phyloP scores from a whole-genome alignment of 2,797 vertebrate species.

The Lepus oiostolus region DNA sequence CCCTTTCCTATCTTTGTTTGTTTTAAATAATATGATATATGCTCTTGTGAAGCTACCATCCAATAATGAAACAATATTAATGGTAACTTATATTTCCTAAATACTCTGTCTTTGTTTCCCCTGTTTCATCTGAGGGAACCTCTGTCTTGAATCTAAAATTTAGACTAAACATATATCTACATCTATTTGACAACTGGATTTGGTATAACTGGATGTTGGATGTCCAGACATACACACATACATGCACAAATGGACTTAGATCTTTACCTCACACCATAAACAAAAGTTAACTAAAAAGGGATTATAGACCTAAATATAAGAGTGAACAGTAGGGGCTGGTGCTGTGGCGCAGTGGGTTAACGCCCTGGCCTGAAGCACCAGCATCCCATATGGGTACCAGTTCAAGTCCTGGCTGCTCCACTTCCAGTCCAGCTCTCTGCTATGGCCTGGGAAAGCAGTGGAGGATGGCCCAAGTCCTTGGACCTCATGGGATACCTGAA shows the following conservation, averaged over 20 bases:
- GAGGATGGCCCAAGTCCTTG: too few species aligned
- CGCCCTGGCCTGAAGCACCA: too few species aligned
- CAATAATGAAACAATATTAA: not conserved
- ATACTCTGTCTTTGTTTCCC: not conserved
- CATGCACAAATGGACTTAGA: not conserved
- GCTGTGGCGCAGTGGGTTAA: too few species aligned
- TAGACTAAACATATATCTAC: not conserved
- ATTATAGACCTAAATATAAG: not conserved
- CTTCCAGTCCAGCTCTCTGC: too few species aligned
- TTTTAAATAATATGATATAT: not conserved
- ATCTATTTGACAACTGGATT: not conserved
- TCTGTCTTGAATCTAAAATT: slow-evolving; percentile 16
- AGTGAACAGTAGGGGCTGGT: not conserved
- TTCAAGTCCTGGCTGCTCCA: too few species aligned
- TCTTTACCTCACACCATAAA: not conserved
- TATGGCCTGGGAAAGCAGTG: too few species aligned
- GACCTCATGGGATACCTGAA: too few species aligned
- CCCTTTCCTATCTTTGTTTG: not conserved
- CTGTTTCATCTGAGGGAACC: not conserved
- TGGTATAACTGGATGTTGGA: not conserved
- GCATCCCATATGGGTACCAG: too few species aligned
- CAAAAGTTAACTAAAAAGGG: not conserved
- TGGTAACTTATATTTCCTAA: not conserved
- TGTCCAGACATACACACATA: not conserved
- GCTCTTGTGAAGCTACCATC: not conserved